Conservation (phyloP, 2,888 invertebrate species). For the Malachius bipustulatus region DNA sequence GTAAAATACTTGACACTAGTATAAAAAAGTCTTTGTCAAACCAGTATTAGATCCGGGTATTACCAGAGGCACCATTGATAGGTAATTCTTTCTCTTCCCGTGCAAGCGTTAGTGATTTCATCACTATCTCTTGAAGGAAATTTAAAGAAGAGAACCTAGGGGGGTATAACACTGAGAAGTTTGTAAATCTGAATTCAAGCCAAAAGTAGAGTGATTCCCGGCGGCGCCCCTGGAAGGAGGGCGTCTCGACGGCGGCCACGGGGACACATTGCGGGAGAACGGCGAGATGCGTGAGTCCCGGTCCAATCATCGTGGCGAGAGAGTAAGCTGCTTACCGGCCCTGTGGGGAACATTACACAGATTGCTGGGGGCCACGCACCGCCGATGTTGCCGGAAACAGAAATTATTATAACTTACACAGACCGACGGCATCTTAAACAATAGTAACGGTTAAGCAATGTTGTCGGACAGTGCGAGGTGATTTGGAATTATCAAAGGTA, state of each 20-base stretch:
- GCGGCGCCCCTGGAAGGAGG: neutral
- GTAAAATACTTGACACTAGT: too few species aligned
- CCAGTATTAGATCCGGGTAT: too few species aligned
- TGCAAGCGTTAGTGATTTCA: too few species aligned
- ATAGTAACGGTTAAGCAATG: too few species aligned
- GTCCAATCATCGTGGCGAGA: constrained; percentile 31
- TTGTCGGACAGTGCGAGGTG: too few species aligned
- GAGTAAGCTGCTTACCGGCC: constrained; percentile 34
- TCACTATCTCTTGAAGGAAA: too few species aligned
- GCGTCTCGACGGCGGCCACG: neutral
- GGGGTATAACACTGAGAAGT: too few species aligned
- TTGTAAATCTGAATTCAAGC: constrained; percentile 1
- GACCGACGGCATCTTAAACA: neutral
- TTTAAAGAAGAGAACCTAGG: too few species aligned
- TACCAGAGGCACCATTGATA: too few species aligned
- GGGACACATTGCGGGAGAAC: constrained; percentile 1
- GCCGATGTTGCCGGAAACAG: constrained; percentile 15
- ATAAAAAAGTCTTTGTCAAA: too few species aligned
- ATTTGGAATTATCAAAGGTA: too few species aligned
- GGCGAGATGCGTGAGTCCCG: constrained; percentile 24
- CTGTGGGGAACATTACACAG: constrained; percentile 34
- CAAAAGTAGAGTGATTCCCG: neutral
- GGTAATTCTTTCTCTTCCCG: too few species aligned
- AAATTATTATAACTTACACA: constrained; percentile 19
- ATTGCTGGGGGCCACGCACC: constrained; percentile 29